These are phyloP conservation scores for Lysandra bellargus DNA, from an alignment of 2,888 invertebrate genomes.

Conservation along the genomic window DNA sequence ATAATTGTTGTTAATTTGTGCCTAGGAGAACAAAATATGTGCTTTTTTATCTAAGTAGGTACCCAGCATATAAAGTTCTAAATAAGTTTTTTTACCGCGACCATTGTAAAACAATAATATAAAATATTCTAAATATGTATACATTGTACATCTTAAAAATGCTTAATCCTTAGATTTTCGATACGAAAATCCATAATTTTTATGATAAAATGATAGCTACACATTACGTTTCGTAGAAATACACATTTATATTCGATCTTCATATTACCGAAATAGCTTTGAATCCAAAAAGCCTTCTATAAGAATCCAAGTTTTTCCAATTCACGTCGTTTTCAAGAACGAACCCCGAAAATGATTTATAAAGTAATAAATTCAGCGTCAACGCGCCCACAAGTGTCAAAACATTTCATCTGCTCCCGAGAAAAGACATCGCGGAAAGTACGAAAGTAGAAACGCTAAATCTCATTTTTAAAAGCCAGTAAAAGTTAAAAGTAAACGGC, in stretches of 20 bases:
- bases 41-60: no score
- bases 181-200: no score
- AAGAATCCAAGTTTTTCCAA: conserved; percentile 10
- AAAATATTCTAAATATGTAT: no score
- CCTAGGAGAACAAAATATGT: no score
- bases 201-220: no score
- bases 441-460: not conserved
- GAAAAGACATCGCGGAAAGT: not conserved
- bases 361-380: conserved; percentile 13
- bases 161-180: no score
- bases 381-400: conserved; percentile 8
- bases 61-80: no score
- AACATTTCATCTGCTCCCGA: conserved; percentile 16
- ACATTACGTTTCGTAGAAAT: not conserved
- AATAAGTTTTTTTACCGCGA: no score
- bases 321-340: conserved; percentile 7
- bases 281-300: not conserved
- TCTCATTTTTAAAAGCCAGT: not conserved
- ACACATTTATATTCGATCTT: not conserved
- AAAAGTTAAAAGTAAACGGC: conserved; percentile 5
- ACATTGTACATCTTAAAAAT: no score
- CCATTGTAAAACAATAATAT: no score
- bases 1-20: not conserved
- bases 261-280: not conserved
- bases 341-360: conserved; percentile 15